Conservation (phyloP, 2,797 vertebrate species). For the Cichlasoma orientale region DNA sequence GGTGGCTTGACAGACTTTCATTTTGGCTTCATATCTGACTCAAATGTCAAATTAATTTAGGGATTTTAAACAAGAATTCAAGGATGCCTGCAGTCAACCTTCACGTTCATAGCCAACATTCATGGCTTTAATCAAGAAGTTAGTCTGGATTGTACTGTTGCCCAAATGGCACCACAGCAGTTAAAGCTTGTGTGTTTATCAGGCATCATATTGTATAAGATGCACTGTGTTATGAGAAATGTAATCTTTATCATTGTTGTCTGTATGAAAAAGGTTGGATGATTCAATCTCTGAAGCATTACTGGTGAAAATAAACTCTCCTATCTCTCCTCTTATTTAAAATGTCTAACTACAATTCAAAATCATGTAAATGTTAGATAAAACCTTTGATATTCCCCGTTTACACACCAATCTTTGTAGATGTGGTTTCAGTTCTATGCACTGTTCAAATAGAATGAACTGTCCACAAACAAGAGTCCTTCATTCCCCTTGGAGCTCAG, state of each 20-base stretch:
- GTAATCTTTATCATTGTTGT: not conserved
- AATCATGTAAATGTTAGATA: not conserved
- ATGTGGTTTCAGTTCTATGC: not conserved
- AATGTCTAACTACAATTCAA: not conserved
- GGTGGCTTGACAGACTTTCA: not conserved
- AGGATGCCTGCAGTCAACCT: too few species aligned
- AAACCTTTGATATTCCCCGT: not conserved
- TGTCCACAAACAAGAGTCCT: not conserved
- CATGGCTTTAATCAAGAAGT: not conserved
- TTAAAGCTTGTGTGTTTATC: too few species aligned
- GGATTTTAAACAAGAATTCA: not conserved
- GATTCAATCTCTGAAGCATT: not conserved
- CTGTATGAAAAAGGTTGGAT: not conserved
- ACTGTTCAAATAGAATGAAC: not conserved
- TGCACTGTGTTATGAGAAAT: not conserved
- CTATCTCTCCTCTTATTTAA: not conserved
- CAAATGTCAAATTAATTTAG: not conserved
- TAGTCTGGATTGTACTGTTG: not conserved
- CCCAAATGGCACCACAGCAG: not conserved
- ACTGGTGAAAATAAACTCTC: not conserved
- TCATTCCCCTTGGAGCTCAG: not conserved
- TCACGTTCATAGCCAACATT: not conserved
- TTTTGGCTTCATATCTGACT: not conserved
- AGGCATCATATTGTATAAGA: not conserved
- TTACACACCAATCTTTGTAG: not conserved